A percentile compares a stretch with the other conserved stretches of the same genome.
Evolutionary conservation across 1,140 invertebrate genomes (phyloP).

Genomic region (Oryzaephilus surinamensis): DNA sequence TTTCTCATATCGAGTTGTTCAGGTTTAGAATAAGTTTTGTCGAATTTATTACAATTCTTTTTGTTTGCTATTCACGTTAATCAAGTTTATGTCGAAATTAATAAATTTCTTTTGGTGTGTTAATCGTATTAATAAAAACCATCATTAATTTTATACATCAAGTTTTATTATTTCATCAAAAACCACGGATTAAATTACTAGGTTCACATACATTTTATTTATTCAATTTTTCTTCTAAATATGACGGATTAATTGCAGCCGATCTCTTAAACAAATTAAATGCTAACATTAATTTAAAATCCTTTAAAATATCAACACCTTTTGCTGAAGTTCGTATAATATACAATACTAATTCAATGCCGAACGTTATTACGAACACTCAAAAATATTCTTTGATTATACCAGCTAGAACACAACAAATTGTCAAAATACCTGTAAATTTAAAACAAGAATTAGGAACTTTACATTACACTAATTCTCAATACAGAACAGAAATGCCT

Average conservation of each 20-base stretch:
- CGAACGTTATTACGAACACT: constrained; percentile 4
- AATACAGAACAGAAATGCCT: constrained; percentile 6
- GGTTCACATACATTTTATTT: constrained; percentile 9
- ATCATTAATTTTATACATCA: too few species aligned
- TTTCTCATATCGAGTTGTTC: too few species aligned
- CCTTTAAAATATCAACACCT: not conserved
- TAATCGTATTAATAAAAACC: too few species aligned
- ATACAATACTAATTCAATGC: not conserved
- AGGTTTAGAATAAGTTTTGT: too few species aligned
- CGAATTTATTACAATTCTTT: too few species aligned
- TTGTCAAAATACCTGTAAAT: constrained; percentile 13
- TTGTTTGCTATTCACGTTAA: too few species aligned
- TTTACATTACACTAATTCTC: constrained; percentile 6
- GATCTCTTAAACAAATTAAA: constrained; percentile 6
- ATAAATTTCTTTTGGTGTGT: too few species aligned
- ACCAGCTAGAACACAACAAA: constrained; percentile 1
- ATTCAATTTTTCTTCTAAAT: constrained; percentile 9
- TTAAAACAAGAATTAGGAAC: constrained; percentile 5
- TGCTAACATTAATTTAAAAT: constrained; percentile 1
- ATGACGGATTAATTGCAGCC: constrained; percentile 6
- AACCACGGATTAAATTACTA: too few species aligned
- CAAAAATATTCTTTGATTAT: constrained; percentile 1
- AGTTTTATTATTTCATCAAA: too few species aligned
- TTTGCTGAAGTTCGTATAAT: constrained; percentile 1
- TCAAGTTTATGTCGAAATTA: too few species aligned